phyloP scores from a whole-genome alignment of 2,113 vertebrate species.

The Baryphthengus martii region DNA sequence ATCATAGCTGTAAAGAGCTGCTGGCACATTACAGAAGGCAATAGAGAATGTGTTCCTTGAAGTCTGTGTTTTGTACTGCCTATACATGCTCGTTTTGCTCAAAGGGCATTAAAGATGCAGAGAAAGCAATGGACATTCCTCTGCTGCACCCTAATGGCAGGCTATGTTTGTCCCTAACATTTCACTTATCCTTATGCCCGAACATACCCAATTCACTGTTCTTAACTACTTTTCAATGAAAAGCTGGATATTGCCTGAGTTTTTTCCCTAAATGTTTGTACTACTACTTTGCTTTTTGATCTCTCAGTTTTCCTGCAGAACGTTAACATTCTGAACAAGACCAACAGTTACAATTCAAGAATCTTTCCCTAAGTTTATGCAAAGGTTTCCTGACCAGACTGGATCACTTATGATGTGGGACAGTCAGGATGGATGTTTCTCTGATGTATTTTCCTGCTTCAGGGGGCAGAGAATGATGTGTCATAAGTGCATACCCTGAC shows the following conservation, averaged over 20 bases:
- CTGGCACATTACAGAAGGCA: background rate
- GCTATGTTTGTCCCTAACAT: background rate
- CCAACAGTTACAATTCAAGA: background rate
- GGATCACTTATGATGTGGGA: background rate
- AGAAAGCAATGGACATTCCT: background rate
- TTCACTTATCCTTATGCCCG: background rate
- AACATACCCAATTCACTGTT: background rate
- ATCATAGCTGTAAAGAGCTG: background rate
- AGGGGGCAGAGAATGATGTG: background rate
- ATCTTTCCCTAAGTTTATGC: background rate
- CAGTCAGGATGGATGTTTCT: background rate
- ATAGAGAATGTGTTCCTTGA: background rate
- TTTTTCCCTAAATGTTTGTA: background rate
- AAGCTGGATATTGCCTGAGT: background rate
- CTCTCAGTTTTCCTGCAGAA: background rate
- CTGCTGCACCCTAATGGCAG: background rate
- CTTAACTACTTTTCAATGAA: background rate
- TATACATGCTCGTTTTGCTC: background rate
- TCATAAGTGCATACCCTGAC: background rate
- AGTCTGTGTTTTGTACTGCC: background rate
- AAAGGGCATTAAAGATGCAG: background rate
- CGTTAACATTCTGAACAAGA: background rate
- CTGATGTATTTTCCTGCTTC: background rate
- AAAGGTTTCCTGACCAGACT: background rate
- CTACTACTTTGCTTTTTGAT: background rate